These are phyloP conservation scores for Podarcis lilfordi DNA, from an alignment of 2,797 vertebrate genomes.

Conservation along the genomic window DNA sequence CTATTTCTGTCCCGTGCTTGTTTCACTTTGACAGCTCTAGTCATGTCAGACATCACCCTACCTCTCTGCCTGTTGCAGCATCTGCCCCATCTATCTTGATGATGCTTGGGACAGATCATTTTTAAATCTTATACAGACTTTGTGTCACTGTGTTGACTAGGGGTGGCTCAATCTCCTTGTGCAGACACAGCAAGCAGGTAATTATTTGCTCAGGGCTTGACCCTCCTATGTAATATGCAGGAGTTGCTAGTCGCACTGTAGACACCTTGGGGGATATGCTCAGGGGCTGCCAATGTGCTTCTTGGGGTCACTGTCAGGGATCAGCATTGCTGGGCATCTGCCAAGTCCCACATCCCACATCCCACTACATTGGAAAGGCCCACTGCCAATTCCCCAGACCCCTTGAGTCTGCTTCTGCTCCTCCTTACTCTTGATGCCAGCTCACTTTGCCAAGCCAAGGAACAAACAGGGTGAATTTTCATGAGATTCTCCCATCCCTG, in stretches of 20 bases:
- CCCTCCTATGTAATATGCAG: background rate
- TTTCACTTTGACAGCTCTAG: constrained; percentile 44
- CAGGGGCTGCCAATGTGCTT: background rate
- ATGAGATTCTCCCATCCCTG: too few species aligned
- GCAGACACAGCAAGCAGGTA: background rate
- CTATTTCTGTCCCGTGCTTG: constrained; percentile 6
- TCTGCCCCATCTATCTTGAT: background rate
- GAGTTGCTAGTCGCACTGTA: background rate
- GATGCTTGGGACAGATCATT: background rate
- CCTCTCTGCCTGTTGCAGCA: constrained; percentile 55
- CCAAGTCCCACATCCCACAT: background rate
- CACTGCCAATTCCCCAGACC: background rate
- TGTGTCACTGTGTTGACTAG: background rate
- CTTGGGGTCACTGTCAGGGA: too few species aligned
- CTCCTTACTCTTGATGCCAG: background rate
- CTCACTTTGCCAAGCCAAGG: background rate
- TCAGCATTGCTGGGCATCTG: background rate
- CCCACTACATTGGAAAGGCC: too few species aligned
- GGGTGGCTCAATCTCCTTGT: background rate
- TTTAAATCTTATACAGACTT: constrained; percentile 8
- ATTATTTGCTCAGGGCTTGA: background rate
- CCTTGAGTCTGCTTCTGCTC: background rate
- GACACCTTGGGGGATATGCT: background rate
- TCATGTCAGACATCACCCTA: constrained; percentile 41
- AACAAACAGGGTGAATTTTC: too few species aligned